phyloP scores from a whole-genome alignment of 2,113 vertebrate genomes.

The Indicator indicator region DNA sequence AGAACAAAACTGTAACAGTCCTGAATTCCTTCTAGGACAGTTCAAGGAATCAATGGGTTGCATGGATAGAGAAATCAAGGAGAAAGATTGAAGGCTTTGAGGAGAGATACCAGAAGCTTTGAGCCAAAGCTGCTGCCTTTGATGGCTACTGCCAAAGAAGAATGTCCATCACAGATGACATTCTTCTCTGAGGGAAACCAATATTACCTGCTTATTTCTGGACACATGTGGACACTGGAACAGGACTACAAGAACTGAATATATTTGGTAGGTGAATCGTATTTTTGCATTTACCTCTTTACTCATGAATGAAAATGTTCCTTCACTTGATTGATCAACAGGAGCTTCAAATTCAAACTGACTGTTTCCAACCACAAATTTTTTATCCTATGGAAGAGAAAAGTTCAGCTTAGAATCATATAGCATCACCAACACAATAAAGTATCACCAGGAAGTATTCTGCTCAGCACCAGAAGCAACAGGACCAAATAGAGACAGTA shows the following conservation, averaged over 20 bases:
- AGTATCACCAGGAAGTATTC: neutral
- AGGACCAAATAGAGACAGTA: neutral
- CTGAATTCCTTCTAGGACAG: neutral
- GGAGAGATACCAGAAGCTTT: neutral
- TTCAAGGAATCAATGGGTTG: neutral
- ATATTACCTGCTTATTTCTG: neutral
- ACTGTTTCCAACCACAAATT: constrained; percentile 70
- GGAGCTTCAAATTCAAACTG: constrained; percentile 62
- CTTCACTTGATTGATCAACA: constrained; percentile 45
- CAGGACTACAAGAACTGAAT: neutral
- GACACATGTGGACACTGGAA: neutral
- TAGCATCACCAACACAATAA: neutral
- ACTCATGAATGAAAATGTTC: constrained; percentile 69
- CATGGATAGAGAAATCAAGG: neutral
- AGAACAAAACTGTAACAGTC: neutral
- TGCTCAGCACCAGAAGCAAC: neutral
- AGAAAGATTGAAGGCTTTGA: neutral
- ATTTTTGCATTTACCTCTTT: constrained; percentile 69
- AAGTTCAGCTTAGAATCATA: constrained; percentile 20
- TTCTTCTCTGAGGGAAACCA: neutral
- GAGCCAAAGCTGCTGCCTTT: neutral
- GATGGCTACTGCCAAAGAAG: neutral
- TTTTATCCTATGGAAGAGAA: constrained; percentile 47
- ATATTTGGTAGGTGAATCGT: neutral
- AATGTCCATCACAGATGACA: neutral